phyloP scores from a whole-genome alignment of 2,888 invertebrate species.

The Metalampra italica region DNA sequence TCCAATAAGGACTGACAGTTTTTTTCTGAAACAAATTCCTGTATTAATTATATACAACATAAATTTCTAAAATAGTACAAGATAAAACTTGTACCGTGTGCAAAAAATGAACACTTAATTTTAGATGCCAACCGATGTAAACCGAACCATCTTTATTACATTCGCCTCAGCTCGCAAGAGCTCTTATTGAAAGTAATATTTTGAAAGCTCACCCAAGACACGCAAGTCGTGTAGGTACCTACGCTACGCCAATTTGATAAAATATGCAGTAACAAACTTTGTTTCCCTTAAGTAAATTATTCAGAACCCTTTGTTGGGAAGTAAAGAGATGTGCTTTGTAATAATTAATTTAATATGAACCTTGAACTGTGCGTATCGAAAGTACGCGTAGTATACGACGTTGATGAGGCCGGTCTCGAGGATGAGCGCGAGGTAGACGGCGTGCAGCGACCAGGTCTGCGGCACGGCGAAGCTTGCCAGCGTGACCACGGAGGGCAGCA shows the following conservation, averaged over 20 bases:
- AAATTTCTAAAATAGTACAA: background rate
- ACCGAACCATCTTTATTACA: background rate
- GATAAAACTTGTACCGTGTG: background rate
- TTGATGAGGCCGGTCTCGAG: constrained; percentile 56
- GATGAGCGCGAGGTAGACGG: constrained; percentile 53
- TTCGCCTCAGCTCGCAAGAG: too few relatives aligned
- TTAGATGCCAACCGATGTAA: background rate
- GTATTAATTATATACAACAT: background rate
- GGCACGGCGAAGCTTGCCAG: constrained; percentile 58
- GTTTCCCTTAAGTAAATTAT: background rate
- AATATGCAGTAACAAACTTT: background rate
- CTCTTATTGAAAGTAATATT: too few relatives aligned
- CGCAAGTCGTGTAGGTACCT: too few relatives aligned
- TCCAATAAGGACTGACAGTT: constrained; percentile 56
- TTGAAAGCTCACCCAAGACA: too few relatives aligned
- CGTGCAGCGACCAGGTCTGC: constrained; percentile 47
- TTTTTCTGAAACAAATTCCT: constrained; percentile 45
- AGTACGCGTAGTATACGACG: constrained; percentile 51
- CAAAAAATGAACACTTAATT: background rate
- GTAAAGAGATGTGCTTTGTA: background rate
- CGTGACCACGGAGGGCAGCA: constrained; percentile 60
- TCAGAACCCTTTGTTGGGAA: background rate
- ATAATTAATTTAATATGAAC: constrained; percentile 22
- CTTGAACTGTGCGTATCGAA: constrained; percentile 56
- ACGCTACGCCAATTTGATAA: background rate